Base-by-base conservation (phyloP, 1,140 invertebrate species). In the Brachionus asplanchnoidis region DNA sequence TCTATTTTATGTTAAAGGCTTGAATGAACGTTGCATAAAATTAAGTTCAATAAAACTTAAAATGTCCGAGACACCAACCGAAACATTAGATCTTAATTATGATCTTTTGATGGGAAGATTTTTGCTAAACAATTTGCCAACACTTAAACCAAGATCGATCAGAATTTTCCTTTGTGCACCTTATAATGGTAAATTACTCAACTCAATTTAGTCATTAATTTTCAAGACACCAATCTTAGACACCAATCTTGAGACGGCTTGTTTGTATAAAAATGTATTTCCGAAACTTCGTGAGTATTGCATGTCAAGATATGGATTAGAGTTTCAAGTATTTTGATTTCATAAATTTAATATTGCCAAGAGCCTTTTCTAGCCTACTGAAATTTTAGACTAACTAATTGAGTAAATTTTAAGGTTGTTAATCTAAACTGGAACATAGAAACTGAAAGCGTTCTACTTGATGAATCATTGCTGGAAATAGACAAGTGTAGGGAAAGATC, bases 241-340 rank as follows among this genome's bases (percentile, higher is more conserved):
- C 79, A 82, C 79, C 11, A 28, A 65, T 82, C 32, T 40, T 28
- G 79, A 82, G 40, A 44, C 79, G 11, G 23, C 7, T 65, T 60
- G 36, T 36, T 68, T 82, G 32, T 65, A 42, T 28, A 65, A 9
- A 42, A 20, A 40, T 20, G 42, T 82, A 9, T 60, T 65, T 42
- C 79, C 79, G 9, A 60, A 68, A 26, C 42, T 82, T 11, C 32
- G 79, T 40, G 79, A 82, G 5, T 82, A 65, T 46, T 82, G 50
- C 23, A 82, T 82, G 20, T 82, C 50, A 3, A 23, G 79, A 82
- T 82, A 82, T 65, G 79, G 79, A 0, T 23, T 82, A 20, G 79
- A 82, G n/a, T 82, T 82, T 82, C 53, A 65, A 46, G 79, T 82
- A 82, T n/a, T 23, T 65, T 80, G 17, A 40, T 82, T 68, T 60